Percentiles rank a stretch among this genome's conserved stretches.
Evolutionary conservation across 2,888 invertebrate species (phyloP).

Genomic region (Rhamphomyia laevipes): DNA sequence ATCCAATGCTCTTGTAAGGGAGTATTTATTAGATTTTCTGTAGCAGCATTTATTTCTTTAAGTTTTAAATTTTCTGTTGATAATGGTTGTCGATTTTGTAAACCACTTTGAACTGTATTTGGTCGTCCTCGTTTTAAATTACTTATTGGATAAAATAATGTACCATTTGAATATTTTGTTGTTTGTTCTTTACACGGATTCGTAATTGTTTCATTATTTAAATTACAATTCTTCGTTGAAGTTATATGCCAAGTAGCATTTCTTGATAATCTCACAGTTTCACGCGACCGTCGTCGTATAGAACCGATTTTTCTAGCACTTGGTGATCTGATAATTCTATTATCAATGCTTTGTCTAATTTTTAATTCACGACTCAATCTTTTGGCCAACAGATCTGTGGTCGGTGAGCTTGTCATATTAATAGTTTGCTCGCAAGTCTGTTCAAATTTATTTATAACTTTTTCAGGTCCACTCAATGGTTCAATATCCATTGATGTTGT

Average conservation of each 20-base stretch:
- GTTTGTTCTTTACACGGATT: conserved; percentile 7
- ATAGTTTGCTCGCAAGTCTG: conserved; percentile 59
- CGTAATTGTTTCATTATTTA: conserved; percentile 5
- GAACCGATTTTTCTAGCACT: conserved; percentile 72
- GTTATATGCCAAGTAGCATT: conserved; percentile 54
- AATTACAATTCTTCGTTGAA: conserved; percentile 7
- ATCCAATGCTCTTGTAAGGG: conserved; percentile 31
- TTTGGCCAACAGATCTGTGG: conserved; percentile 56
- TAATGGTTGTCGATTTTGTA: conserved; percentile 14
- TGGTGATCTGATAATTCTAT: conserved; percentile 63
- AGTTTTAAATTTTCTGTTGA: not conserved
- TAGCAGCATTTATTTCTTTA: not conserved
- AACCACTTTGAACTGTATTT: conserved; percentile 38
- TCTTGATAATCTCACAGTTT: conserved; percentile 42
- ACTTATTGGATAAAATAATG: conserved; percentile 42
- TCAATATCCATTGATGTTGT: conserved; percentile 1
- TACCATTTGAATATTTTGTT: conserved; percentile 4
- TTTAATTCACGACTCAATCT: conserved; percentile 60
- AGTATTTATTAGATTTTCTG: not conserved
- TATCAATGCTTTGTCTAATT: conserved; percentile 56
- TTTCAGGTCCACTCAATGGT: conserved; percentile 40
- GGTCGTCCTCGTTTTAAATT: conserved; percentile 43
- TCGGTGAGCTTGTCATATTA: conserved; percentile 16
- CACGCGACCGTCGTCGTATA: conserved; percentile 58
- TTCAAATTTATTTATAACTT: conserved; percentile 61